Evolutionary conservation across 2,888 invertebrate species (phyloP).

Genomic region (Fissipunctia ypsillon): DNA sequence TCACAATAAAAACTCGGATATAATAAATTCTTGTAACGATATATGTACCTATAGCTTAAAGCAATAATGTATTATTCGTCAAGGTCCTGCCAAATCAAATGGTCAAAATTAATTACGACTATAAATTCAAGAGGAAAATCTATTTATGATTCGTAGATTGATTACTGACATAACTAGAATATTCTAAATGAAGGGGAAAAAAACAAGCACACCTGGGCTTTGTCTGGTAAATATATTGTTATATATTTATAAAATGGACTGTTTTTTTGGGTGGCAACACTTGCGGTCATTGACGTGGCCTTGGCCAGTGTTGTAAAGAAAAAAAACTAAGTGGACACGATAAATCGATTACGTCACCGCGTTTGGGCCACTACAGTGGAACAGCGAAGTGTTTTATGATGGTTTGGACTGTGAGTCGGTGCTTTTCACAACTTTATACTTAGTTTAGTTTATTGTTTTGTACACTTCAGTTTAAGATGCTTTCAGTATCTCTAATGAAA

Average conservation of each 20-base stretch:
- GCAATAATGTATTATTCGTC: constrained; percentile 22
- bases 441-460: constrained; percentile 30
- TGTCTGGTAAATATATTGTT: constrained; percentile 66
- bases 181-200: constrained; percentile 57
- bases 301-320: constrained; percentile 77
- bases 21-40: constrained; percentile 14
- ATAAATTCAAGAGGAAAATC: constrained; percentile 51
- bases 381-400: constrained; percentile 53
- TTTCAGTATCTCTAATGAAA: constrained; percentile 5
- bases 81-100: constrained; percentile 47
- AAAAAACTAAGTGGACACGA: constrained; percentile 78
- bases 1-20: background rate
- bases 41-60: constrained; percentile 13
- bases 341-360: constrained; percentile 78
- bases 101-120: constrained; percentile 54
- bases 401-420: constrained; percentile 12
- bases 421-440: constrained; percentile 31
- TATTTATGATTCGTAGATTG: constrained; percentile 65
- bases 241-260: constrained; percentile 73
- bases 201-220: constrained; percentile 71
- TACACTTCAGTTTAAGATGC: background rate
- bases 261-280: constrained; percentile 75
- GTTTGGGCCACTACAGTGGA: constrained; percentile 47
- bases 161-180: constrained; percentile 67
- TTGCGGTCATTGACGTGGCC: constrained; percentile 81